Conservation (phyloP, 2,113 vertebrate genomes). For the Pycnonotus jocosus region DNA sequence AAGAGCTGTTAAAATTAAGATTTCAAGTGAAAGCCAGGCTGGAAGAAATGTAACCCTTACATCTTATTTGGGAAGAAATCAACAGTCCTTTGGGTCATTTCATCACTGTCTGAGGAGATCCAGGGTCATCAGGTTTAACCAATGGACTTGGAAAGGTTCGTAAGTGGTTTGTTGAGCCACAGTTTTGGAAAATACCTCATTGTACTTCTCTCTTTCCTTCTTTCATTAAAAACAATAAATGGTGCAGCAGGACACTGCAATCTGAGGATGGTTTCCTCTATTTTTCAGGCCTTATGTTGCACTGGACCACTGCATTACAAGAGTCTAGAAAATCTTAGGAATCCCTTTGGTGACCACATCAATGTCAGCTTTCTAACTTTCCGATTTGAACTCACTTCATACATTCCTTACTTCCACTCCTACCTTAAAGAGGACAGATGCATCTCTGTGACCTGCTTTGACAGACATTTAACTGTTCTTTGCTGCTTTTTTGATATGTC, state of each 20-base stretch:
- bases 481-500: not conserved
- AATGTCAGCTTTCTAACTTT: constrained; percentile 29
- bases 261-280: not conserved
- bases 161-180: not conserved
- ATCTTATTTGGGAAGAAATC: not conserved
- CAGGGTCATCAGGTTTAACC: not conserved
- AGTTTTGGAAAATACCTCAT: constrained; percentile 8
- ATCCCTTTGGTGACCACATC: not conserved
- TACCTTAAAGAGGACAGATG: not conserved
- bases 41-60: not conserved
- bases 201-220: not conserved
- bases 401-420: not conserved
- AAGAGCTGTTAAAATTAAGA: constrained; percentile 38
- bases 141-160: not conserved
- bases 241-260: not conserved
- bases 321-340: not conserved
- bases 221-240: constrained; percentile 5
- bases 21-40: not conserved
- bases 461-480: not conserved
- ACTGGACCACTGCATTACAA: not conserved
- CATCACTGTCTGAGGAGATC: not conserved
- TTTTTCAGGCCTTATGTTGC: not conserved
- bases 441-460: not conserved
- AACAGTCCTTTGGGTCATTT: not conserved
- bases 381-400: constrained; percentile 20